These are phyloP conservation scores for Iselma pallidipennis DNA, from an alignment of 2,888 invertebrate species.

Conservation along the genomic window DNA sequence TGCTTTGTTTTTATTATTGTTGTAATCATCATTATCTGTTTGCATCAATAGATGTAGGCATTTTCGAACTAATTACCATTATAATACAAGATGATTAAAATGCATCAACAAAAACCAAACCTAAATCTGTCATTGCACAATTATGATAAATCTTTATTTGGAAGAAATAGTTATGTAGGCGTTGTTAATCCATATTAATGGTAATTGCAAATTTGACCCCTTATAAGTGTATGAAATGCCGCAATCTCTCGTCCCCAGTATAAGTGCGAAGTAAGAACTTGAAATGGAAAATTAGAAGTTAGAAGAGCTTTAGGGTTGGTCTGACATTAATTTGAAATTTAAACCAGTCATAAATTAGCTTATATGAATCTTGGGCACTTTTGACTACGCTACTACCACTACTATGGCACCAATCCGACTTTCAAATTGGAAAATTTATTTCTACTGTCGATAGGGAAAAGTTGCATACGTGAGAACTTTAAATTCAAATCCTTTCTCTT, in stretches of 20 bases:
- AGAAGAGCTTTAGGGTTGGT: constrained; percentile 46
- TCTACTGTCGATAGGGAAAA: not conserved
- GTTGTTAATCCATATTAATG: constrained; percentile 44
- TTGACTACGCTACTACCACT: no score
- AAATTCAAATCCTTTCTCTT: no score
- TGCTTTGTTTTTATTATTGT: not conserved
- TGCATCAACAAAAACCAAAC: not conserved
- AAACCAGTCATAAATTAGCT: constrained; percentile 52
- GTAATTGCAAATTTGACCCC: constrained; percentile 44
- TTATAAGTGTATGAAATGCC: constrained; percentile 34
- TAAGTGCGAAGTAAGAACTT: constrained; percentile 48
- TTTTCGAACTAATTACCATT: not conserved
- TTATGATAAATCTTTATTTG: constrained; percentile 5
- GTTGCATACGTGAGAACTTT: not conserved
- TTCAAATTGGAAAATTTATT: not conserved
- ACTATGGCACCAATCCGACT: not conserved
- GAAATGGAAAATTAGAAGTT: constrained; percentile 48
- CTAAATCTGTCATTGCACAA: not conserved
- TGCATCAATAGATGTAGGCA: not conserved
- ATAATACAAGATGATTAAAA: not conserved
- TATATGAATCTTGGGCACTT: constrained; percentile 49
- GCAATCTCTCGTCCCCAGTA: constrained; percentile 37
- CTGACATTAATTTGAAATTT: constrained; percentile 55
- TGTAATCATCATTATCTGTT: not conserved
- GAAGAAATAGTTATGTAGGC: constrained; percentile 28